Evolutionary conservation across 2,797 vertebrate genomes (phyloP), one percentile per base, ranked within the genome.

Genomic region (Euphonia xanthogaster): DNA sequence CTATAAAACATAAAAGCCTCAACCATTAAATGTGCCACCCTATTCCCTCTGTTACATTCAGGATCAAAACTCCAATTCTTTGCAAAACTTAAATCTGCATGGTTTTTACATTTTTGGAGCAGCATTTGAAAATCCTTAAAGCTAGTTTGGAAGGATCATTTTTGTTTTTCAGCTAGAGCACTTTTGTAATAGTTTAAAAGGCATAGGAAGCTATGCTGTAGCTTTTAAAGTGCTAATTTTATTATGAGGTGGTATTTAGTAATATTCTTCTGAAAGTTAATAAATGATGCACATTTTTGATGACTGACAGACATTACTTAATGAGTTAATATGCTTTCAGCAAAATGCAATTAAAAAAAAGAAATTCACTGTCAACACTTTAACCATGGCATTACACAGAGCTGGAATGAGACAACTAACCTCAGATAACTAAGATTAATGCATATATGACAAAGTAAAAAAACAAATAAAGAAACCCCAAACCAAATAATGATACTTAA

Each of bases 211-310:
- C 45, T 93, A 93, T 88, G 58, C 48, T 81, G 48, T 54, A 94
- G 93, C 67, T 96, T 90, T 96, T 96, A 94, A 96, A 95, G 94
- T 97, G 93, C 94, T 88, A 89, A 61, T 88, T 96, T 95, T 86
- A 79, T 94, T 66, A 92, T 48, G 57, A 97, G 83, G n/a, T 85
- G 88, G 47, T 63, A 37, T 88, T 95, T 86, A 90, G 57, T 81
- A 70, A 88, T 89, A 82, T 33, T 73, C 25, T 87, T 65, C 42
- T 70, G 51, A 44, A 94, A 82, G 71, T 67, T 86, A 96, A 88
- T 90, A 94, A 86, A 91, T 91, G 90, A 87, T 79, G 60, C 57
- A 83, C 53, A 84, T 75, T 95, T 90, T 91, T 91, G 42, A 84
- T 76, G 65, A 90, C 95, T 91, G 89, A 92, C 65, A 90, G 73